Evolutionary conservation across 2,797 vertebrate genomes (phyloP), one percentile per base, ranked within the genome.

Genomic region (Dromococcyx pavoninus): DNA sequence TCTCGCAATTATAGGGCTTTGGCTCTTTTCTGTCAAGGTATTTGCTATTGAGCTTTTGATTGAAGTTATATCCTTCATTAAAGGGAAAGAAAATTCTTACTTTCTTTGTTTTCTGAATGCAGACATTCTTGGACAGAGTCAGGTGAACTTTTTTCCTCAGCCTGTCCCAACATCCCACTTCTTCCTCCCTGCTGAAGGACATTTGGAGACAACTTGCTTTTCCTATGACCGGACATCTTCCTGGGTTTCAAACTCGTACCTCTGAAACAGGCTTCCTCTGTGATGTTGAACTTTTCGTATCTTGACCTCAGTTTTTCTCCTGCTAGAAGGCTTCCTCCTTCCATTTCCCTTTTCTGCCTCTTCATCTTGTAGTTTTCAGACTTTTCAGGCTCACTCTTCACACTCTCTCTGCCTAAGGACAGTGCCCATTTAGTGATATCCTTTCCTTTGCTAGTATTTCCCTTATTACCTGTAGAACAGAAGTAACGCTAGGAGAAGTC

Each of bases 381-480:
- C 35, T 71, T 56, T 39, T 43, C 57, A 75, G 33, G 50, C 19
- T 83, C 5, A 5, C 23, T 58, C 24, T 77, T 3, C 1, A 62
- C 2, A 0, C 17, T 74, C 8, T 54, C 33, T 14, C 1, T 35
- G 51, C 50, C 16, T 46, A 35, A 58, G 64, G 15, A 37, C 0
- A 0, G 10, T 48, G 28, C 12, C 24, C 22, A 7, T 58, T 69
- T 50, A 70, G 16, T 48, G 33, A 17, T 10, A n/a, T 22, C 33
- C n/a, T 78, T 69, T 71, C 9, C 37, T 69, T 77, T 19, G 18
- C 13, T 83, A 82, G 37, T 15, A 32, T 86, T 88, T 73, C 44
- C 48, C 9, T 73, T 72, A 58, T 24, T 86, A 50, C 43, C 10
- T 5, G 3, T 12, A 27, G 54, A 76, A 30, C 27, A 69, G 25